Percentiles rank a stretch among this genome's conserved stretches.
Evolutionary conservation across 2,797 vertebrate genomes (phyloP).

Genomic region (Clarias fuscus): DNA sequence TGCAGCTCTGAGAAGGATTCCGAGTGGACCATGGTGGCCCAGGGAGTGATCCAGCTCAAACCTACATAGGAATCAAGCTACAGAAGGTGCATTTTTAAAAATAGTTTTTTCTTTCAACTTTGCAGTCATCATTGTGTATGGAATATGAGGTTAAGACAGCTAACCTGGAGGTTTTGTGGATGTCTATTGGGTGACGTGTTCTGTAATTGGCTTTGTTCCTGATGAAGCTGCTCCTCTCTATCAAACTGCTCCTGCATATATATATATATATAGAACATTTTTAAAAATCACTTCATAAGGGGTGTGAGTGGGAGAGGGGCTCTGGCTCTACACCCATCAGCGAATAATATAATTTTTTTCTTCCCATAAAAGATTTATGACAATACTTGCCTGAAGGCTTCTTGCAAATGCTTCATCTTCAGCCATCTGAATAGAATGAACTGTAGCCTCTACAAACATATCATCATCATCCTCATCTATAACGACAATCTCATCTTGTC

Average conservation of each 20-base stretch:
- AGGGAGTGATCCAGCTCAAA: conserved; percentile 58
- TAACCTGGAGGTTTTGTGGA: conserved; percentile 49
- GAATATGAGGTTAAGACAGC: conserved; percentile 13
- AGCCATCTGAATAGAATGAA: conserved; percentile 69
- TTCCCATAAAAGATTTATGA: not conserved
- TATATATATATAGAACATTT: not conserved
- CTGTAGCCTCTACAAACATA: conserved; percentile 48
- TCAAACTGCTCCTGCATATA: conserved; percentile 72
- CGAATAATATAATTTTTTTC: not conserved
- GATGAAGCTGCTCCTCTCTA: conserved; percentile 63
- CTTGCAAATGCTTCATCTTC: conserved; percentile 74
- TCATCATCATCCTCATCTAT: conserved; percentile 69
- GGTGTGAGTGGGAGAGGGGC: not conserved
- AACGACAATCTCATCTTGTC: conserved; percentile 66
- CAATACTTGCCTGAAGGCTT: conserved; percentile 71
- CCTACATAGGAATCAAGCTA: conserved; percentile 56
- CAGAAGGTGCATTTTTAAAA: not conserved
- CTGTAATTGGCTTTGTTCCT: conserved; percentile 41
- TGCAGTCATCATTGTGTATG: not conserved
- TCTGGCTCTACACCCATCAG: not conserved
- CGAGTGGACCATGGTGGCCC: conserved; percentile 48
- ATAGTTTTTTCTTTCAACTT: not conserved
- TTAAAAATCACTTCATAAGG: not conserved
- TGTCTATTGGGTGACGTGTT: conserved; percentile 38
- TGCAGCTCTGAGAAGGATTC: conserved; percentile 45